Conservation (phyloP, 2,113 vertebrate species). For the Dasyornis broadbenti region DNA sequence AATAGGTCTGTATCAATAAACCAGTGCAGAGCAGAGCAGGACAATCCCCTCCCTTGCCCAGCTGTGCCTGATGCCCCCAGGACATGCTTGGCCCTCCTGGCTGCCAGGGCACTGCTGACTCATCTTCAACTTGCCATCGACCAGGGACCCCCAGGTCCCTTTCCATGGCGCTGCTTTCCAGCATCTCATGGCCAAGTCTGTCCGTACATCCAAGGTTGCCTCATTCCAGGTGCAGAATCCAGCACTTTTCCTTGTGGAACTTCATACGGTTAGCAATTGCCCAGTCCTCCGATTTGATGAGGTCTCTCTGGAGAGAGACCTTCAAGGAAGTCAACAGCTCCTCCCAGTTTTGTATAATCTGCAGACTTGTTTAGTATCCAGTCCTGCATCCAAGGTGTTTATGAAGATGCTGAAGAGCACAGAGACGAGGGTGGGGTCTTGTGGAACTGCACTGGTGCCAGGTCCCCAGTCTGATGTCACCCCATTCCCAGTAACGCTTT, state of each 20-base stretch:
- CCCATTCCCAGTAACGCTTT: not conserved
- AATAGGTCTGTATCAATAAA: not conserved
- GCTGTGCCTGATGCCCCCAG: not conserved
- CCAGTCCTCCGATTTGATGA: fast-evolving
- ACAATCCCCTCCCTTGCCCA: not conserved
- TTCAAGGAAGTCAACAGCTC: not conserved
- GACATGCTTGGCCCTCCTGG: not conserved
- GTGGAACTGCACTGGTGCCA: not conserved
- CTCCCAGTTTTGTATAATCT: not conserved
- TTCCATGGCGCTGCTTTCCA: not conserved
- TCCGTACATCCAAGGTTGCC: not conserved
- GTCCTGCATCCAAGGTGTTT: not conserved
- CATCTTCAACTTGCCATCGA: fast-evolving
- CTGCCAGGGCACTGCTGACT: not conserved
- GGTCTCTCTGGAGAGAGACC: not conserved
- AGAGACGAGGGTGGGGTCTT: fast-evolving
- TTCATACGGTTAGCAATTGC: not conserved
- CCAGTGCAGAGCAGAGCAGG: not conserved
- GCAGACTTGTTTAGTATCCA: no score
- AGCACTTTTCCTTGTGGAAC: not conserved
- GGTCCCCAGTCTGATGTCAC: not conserved
- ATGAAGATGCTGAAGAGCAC: not conserved
- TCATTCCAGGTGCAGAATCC: not conserved
- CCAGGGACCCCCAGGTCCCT: not conserved
- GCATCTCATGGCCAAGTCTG: not conserved